These are phyloP conservation scores for Leptinotarsa haldemani DNA, from an alignment of 2,888 invertebrate genomes.

Conservation along the genomic window DNA sequence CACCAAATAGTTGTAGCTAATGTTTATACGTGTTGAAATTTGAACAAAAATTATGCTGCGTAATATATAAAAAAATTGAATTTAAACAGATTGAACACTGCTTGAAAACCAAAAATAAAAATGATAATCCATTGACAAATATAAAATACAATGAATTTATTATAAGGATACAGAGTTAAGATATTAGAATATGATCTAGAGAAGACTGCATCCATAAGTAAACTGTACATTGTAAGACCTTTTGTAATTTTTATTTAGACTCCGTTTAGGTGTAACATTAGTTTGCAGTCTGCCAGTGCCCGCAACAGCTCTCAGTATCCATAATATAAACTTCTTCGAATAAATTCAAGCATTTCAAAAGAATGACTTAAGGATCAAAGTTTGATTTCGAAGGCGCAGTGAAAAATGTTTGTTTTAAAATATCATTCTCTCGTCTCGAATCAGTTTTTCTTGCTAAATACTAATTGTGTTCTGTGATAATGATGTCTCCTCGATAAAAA, in stretches of 20 bases:
- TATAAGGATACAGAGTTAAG: constrained; percentile 64
- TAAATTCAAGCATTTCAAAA: constrained; percentile 12
- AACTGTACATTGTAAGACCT: constrained; percentile 61
- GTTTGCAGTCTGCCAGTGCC: constrained; percentile 63
- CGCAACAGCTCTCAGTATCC: constrained; percentile 55
- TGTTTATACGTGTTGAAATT: constrained; percentile 60
- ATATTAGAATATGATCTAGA: constrained; percentile 64
- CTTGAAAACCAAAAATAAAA: constrained; percentile 60
- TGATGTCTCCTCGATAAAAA: constrained; percentile 41
- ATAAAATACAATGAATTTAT: constrained; percentile 68
- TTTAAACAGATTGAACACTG: constrained; percentile 57
- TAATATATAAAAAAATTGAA: constrained; percentile 54
- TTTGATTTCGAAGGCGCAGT: constrained; percentile 16
- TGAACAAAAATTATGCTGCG: constrained; percentile 59
- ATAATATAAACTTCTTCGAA: constrained; percentile 6
- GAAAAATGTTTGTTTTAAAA: constrained; percentile 40
- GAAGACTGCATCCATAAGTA: constrained; percentile 66
- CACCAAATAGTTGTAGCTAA: constrained; percentile 61
- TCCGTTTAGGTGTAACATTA: constrained; percentile 60
- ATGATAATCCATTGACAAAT: constrained; percentile 67
- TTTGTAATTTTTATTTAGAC: constrained; percentile 59
- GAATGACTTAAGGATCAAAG: not conserved
- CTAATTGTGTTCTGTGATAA: constrained; percentile 52
- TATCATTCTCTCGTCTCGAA: constrained; percentile 23
- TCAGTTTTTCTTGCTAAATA: constrained; percentile 28